Evolutionary conservation across 2,797 vertebrate genomes (phyloP).

Genomic region (Hydrophis major): DNA sequence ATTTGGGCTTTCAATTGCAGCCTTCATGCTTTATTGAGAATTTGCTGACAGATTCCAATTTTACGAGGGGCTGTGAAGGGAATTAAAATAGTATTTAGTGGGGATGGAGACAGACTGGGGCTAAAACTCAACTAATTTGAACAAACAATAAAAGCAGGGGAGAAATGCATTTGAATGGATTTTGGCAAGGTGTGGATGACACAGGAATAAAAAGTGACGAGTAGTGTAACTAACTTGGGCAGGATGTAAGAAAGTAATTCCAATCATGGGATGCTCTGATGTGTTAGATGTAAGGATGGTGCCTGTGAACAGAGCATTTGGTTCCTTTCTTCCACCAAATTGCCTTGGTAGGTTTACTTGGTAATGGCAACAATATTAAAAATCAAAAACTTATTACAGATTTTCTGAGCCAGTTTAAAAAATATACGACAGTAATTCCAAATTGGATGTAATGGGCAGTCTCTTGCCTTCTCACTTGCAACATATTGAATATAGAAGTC

Average conservation of each 20-base stretch:
- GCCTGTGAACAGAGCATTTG: background rate
- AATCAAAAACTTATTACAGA: background rate
- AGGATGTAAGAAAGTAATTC: background rate
- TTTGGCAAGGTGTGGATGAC: background rate
- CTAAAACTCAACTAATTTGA: background rate
- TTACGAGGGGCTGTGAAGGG: background rate
- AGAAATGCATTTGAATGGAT: background rate
- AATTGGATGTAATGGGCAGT: background rate
- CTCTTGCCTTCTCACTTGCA: background rate
- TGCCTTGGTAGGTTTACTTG: background rate
- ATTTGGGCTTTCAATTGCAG: background rate
- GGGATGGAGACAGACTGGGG: background rate
- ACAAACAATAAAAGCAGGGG: background rate
- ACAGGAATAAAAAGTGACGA: background rate
- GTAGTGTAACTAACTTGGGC: background rate
- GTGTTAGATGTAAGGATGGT: background rate
- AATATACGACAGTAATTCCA: background rate
- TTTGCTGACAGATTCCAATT: background rate
- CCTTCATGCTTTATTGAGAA: background rate
- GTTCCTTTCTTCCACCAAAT: background rate
- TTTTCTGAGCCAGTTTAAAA: background rate
- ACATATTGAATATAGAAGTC: background rate
- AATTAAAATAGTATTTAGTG: slow-evolving; percentile 3
- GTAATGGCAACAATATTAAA: background rate
- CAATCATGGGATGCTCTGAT: background rate